Evolutionary conservation across 2,797 vertebrate species (phyloP), one percentile per base, ranked within the genome.

Genomic region (Parauchenoglanis punctatus): DNA sequence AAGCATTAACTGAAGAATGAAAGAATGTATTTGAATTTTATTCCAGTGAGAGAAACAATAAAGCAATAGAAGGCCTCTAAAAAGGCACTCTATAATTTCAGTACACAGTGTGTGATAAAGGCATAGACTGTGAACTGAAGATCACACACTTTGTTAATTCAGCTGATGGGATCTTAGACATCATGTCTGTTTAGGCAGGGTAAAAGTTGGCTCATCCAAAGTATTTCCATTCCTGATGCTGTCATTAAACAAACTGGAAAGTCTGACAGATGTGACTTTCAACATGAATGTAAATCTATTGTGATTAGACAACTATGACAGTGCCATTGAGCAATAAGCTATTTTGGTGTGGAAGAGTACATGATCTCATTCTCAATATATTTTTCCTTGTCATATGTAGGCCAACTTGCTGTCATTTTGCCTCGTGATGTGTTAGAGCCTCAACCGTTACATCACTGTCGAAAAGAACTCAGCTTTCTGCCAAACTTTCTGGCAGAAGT

Each of bases 301-400:
- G 65, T 46, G 52, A 76, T 68, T 54, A 83, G 72, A 75, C 35
- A n/a, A 67, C 44, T 28, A 58, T 46, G 81, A 78, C 81, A 54
- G 76, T 20, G 52, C 68, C 35, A 88, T 44, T 81, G 56, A 49
- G 83, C 56, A 59, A n/a, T 44, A 35, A 81, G 67, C 67, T 75
- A 56, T 88, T 88, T 81, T 75, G 31, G 68, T 61, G 44, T n/a
- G 13, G 46, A 85, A 52, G 31, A 81, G 52, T 40, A 68, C 73
- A 46, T 84, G 52, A 80, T 58, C 81, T 87, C 86, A 78, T 81
- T 61, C 31, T 70, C 54, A 88, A 76, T 86, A 85, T 91, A 81
- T 94, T 91, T 97, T 58, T 97, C 97, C 91, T 98, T 98, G 96
- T 15, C 96, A 96, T 56, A 97, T 97, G 97, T 97, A 96, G 31